phyloP scores from a whole-genome alignment of 2,888 invertebrate genomes.

The Tanytarsus gracilentus region DNA sequence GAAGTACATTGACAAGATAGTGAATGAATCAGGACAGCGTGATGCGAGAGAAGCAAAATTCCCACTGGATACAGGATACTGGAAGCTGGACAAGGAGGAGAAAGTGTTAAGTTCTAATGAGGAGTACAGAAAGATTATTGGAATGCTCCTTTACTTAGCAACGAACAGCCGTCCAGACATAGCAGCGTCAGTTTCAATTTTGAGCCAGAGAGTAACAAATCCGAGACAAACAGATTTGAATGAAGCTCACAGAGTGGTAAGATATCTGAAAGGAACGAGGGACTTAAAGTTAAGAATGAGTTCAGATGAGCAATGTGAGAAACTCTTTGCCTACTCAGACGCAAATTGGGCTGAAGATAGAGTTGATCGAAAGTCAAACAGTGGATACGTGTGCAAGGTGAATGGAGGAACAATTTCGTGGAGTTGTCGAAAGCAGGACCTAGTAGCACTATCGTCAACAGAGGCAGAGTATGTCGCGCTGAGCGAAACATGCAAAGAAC shows the following conservation, averaged over 20 bases:
- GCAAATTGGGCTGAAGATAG: slow-evolving; percentile 5
- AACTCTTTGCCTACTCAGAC: neutral
- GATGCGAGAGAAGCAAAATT: slow-evolving; percentile 29
- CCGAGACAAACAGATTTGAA: neutral
- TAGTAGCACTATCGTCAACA: neutral
- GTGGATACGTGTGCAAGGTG: neutral
- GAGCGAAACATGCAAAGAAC: neutral
- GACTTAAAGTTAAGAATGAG: neutral
- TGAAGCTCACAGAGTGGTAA: neutral
- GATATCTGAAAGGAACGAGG: neutral
- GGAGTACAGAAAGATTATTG: neutral
- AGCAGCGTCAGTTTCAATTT: neutral
- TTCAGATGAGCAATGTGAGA: neutral
- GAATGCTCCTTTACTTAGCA: neutral
- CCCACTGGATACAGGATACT: slow-evolving; percentile 28
- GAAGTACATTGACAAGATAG: slow-evolving; percentile 16
- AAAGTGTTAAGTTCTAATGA: neutral
- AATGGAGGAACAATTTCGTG: neutral
- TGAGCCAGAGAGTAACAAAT: neutral
- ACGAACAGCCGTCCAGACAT: neutral
- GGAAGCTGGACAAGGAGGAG: slow-evolving; percentile 3
- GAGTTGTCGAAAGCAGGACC: neutral
- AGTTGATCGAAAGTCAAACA: neutral
- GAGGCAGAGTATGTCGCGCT: slow-evolving; percentile 6
- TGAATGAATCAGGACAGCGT: slow-evolving; percentile 9